Conservation (phyloP, 2,797 vertebrate species). For the Scolopax rusticola region DNA sequence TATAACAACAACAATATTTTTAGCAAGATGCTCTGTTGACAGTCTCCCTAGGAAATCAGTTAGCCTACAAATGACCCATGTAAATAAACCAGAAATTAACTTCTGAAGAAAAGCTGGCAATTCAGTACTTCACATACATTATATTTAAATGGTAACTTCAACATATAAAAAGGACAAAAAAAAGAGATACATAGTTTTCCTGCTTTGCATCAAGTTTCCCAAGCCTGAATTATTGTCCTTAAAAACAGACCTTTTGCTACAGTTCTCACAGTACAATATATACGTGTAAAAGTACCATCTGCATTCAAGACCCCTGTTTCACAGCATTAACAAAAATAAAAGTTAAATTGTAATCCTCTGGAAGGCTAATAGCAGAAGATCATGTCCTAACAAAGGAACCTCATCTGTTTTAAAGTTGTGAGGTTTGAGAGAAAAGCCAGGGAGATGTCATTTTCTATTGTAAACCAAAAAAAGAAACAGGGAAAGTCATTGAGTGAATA, state of each 20-base stretch:
- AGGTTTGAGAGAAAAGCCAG: background rate
- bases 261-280: background rate
- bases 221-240: background rate
- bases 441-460: background rate
- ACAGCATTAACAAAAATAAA: background rate
- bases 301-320: background rate
- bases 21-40: background rate
- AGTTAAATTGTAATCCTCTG: background rate
- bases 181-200: background rate
- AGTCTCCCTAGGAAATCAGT: conserved; percentile 14
- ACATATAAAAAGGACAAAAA: background rate
- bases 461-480: background rate
- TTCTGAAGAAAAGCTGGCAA: background rate
- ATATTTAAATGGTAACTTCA: background rate
- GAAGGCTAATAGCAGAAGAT: background rate
- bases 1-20: background rate
- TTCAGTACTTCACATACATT: background rate
- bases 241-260: background rate
- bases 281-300: background rate
- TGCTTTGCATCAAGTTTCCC: background rate
- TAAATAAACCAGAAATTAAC: conserved; percentile 8
- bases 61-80: background rate
- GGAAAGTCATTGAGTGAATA: background rate
- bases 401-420: background rate
- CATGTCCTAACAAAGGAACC: background rate